Percentiles rank a stretch among this genome's conserved stretches.
Conservation (phyloP, 2,113 vertebrate genomes). For the Pongo pygmaeus region DNA sequence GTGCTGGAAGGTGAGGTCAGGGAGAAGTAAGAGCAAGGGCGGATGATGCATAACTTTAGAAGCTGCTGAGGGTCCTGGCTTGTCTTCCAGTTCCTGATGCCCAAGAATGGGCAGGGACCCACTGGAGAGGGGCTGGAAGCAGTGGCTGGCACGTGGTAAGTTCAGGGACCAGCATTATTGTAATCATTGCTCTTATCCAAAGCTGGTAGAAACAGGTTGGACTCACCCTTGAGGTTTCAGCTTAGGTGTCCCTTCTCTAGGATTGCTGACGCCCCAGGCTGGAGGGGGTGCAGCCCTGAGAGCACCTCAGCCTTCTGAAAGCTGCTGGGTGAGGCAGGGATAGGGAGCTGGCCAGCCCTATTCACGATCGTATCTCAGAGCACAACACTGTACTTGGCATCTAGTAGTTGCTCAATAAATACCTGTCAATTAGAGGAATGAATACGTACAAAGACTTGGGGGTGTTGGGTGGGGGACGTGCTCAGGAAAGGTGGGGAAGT, state of each 20-base stretch:
- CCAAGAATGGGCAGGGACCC: too few species aligned
- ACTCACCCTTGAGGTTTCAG: neutral
- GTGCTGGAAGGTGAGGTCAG: neutral
- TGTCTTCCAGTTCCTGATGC: neutral
- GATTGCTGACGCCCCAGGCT: neutral
- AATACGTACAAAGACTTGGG: accelerated
- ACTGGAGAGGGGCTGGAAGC: neutral
- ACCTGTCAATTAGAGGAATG: neutral
- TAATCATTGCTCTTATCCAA: accelerated
- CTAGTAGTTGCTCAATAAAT: neutral
- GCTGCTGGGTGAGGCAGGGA: neutral
- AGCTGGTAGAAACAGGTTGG: neutral
- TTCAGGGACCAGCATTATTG: accelerated
- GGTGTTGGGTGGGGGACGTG: accelerated
- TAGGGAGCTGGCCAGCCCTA: neutral
- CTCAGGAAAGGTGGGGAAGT: neutral
- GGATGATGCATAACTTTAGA: neutral
- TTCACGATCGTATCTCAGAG: neutral
- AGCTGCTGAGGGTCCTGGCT: neutral
- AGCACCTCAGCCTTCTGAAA: neutral
- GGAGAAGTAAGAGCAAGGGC: neutral
- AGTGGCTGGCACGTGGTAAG: accelerated
- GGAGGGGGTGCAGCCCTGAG: accelerated
- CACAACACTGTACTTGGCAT: neutral
- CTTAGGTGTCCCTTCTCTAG: neutral